Conservation (phyloP, 1,140 invertebrate species). For the Bombus picipes region DNA sequence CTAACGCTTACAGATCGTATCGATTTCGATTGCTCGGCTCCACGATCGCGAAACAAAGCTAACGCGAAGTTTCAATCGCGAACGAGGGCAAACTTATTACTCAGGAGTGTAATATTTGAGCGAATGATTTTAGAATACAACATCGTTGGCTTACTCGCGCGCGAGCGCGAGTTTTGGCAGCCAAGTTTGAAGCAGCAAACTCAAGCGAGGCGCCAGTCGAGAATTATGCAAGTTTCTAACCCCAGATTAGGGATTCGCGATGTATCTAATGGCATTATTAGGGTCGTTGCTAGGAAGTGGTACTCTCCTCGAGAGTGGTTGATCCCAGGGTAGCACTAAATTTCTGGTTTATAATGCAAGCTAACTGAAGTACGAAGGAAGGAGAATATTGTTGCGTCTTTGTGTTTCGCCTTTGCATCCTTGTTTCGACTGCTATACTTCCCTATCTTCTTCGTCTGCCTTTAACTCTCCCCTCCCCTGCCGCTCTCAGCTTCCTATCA, state of each 20-base stretch:
- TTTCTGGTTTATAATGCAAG: conserved; percentile 75
- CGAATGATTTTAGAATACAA: conserved; percentile 38
- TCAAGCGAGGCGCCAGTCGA: conserved; percentile 37
- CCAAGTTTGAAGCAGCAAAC: conserved; percentile 52
- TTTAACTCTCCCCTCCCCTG: conserved; percentile 1
- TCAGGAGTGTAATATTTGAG: conserved; percentile 24
- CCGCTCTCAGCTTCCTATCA: conserved; percentile 3
- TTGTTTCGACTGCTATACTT: conserved; percentile 4
- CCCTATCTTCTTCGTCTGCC: neutral
- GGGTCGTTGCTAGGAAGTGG: conserved; percentile 75
- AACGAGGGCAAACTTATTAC: conserved; percentile 26
- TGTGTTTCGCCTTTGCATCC: conserved; percentile 11
- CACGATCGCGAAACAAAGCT: neutral
- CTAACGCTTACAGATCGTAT: neutral
- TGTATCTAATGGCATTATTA: conserved; percentile 81
- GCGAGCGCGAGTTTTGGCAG: conserved; percentile 36
- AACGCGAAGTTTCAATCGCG: neutral
- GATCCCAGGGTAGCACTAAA: conserved; percentile 77
- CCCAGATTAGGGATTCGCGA: conserved; percentile 78
- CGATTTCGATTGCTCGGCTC: neutral
- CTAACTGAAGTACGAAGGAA: conserved; percentile 72
- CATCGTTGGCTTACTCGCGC: neutral
- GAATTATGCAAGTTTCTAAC: conserved; percentile 75
- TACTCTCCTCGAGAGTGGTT: conserved; percentile 73
- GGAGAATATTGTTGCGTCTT: conserved; percentile 58